Evolutionary conservation across 2,797 vertebrate genomes (phyloP).

Genomic region (Pygocentrus nattereri): DNA sequence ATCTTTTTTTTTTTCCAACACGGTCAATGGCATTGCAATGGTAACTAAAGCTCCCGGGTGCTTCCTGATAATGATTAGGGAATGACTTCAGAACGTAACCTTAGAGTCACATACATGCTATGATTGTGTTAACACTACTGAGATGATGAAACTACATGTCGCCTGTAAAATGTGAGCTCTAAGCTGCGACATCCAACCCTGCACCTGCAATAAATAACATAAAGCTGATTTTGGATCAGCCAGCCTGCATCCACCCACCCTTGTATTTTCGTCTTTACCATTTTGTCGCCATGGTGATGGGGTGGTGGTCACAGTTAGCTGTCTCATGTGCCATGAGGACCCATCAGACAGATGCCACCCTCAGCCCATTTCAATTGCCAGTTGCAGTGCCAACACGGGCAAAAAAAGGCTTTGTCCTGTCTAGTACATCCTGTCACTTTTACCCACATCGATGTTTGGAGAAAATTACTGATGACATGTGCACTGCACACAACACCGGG

Average conservation of each 20-base stretch:
- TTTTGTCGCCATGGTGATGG: constrained; percentile 68
- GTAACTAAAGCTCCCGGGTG: constrained; percentile 6
- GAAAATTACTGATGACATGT: constrained; percentile 73
- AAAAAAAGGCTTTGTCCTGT: constrained; percentile 47
- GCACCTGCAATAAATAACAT: not conserved
- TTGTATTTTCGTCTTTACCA: constrained; percentile 60
- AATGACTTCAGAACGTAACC: not conserved
- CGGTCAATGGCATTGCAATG: constrained; percentile 19
- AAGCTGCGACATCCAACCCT: not conserved
- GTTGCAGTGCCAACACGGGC: constrained; percentile 47
- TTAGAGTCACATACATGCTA: not conserved
- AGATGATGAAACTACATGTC: not conserved
- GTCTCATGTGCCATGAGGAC: constrained; percentile 59
- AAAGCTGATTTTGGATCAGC: not conserved
- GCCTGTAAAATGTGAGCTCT: not conserved
- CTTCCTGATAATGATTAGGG: not conserved
- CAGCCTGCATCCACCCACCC: not conserved
- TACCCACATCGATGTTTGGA: constrained; percentile 71
- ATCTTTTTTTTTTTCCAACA: not conserved
- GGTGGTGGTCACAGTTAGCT: constrained; percentile 62
- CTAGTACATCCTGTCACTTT: constrained; percentile 46
- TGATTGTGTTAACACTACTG: too few relatives aligned
- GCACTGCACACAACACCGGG: constrained; percentile 68
- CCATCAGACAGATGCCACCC: constrained; percentile 42
- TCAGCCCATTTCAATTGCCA: constrained; percentile 36